A percentile compares a stretch with the other conserved stretches of the same genome.
phyloP scores from a whole-genome alignment of 1,140 invertebrate species.

The Battus philenor region DNA sequence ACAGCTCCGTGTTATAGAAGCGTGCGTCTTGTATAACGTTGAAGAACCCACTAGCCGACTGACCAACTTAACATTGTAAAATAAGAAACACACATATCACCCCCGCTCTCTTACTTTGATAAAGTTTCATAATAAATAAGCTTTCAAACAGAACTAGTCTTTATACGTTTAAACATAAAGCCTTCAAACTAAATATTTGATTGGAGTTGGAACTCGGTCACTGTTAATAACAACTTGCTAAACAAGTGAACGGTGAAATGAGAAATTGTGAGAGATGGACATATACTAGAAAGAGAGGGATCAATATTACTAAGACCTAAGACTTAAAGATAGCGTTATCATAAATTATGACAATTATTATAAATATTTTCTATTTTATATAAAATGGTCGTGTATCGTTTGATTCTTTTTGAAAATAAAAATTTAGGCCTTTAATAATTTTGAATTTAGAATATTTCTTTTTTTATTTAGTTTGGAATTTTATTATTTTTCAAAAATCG shows the following conservation, averaged over 20 bases:
- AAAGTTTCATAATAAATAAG: conserved; percentile 38
- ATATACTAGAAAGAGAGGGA: conserved; percentile 43
- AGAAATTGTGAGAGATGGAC: conserved; percentile 64
- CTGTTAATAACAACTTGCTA: conserved; percentile 46
- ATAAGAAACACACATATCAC: conserved; percentile 73
- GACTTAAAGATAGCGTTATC: conserved; percentile 39
- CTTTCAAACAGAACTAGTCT: conserved; percentile 15
- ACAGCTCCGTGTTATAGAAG: conserved; percentile 20
- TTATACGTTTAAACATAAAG: conserved; percentile 20
- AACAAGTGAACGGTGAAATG: conserved; percentile 75
- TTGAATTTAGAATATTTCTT: too few species aligned
- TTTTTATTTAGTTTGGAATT: too few species aligned
- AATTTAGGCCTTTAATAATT: too few species aligned
- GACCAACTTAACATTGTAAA: conserved; percentile 70
- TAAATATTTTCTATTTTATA: not conserved
- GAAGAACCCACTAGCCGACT: conserved; percentile 68
- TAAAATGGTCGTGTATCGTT: not conserved
- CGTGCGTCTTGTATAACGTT: conserved; percentile 37
- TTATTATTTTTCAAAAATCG: too few species aligned
- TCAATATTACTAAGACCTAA: conserved; percentile 65
- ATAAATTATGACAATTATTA: conserved; percentile 25
- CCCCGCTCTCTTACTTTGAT: conserved; percentile 26
- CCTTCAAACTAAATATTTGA: conserved; percentile 4
- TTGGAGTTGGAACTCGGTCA: conserved; percentile 35
- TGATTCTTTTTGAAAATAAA: too few species aligned